phyloP scores from a whole-genome alignment of 2,888 invertebrate genomes.

The Parnassius smintheus region DNA sequence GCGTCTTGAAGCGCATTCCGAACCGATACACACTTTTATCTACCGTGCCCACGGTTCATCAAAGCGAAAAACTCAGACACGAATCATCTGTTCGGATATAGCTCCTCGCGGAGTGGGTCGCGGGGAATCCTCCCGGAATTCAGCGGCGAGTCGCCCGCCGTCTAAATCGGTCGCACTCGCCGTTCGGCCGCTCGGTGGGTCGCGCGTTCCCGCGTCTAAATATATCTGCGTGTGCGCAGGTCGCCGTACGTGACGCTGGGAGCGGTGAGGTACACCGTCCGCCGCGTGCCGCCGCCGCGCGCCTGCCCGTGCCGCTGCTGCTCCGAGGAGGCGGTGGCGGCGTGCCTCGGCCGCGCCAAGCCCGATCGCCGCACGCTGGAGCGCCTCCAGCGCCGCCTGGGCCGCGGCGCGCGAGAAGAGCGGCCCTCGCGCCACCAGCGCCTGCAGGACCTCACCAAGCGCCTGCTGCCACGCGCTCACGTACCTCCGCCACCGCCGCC shows the following conservation, averaged over 20 bases:
- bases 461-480: conserved; percentile 83
- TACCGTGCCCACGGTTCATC: conserved; percentile 43
- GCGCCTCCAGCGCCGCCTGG: conserved; percentile 90
- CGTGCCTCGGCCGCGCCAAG: conserved; percentile 76
- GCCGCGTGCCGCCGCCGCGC: conserved; percentile 83
- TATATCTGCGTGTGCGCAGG: conserved; percentile 64
- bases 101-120: conserved; percentile 63
- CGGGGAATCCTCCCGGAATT: conserved; percentile 78
- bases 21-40: conserved; percentile 26
- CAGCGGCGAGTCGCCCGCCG: conserved; percentile 59
- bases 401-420: conserved; percentile 77
- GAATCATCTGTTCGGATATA: conserved; percentile 64
- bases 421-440: conserved; percentile 83
- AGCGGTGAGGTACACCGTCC: conserved; percentile 86
- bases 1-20: conserved; percentile 32
- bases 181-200: conserved; percentile 66
- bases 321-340: conserved; percentile 79
- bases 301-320: conserved; percentile 80
- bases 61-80: conserved; percentile 44
- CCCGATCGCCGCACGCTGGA: conserved; percentile 87
- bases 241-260: conserved; percentile 84
- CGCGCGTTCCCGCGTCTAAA: conserved; percentile 55
- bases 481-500: conserved; percentile 61
- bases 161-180: conserved; percentile 76
- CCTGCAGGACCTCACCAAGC: conserved; percentile 90